Conservation (phyloP, 2,113 vertebrate genomes). For the Thomomys bottae region DNA sequence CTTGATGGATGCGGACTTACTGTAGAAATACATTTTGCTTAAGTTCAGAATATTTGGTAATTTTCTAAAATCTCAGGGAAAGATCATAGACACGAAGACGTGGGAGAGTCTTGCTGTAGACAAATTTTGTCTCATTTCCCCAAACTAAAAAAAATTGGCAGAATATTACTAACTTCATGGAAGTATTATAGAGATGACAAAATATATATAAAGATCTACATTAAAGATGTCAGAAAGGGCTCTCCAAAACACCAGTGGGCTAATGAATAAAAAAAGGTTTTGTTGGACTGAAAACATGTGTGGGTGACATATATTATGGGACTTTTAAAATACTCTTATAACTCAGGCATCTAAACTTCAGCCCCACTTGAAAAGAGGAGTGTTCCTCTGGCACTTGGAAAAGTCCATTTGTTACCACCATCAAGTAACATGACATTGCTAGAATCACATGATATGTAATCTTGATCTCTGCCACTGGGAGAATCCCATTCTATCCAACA, state of each 20-base stretch:
- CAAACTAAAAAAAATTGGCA: background rate
- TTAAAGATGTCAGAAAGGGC: background rate
- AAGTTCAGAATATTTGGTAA: background rate
- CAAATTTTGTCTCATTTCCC: background rate
- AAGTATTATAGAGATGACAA: background rate
- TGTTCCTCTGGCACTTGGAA: background rate
- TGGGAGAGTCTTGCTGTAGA: background rate
- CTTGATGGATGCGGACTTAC: background rate
- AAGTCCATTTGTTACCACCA: background rate
- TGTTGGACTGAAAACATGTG: background rate
- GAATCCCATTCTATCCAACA: background rate
- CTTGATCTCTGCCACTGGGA: background rate
- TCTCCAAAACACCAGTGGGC: background rate
- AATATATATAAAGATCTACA: background rate
- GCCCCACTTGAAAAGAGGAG: background rate
- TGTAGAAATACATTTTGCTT: background rate
- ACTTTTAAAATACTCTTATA: background rate
- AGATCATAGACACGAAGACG: background rate
- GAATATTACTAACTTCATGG: background rate
- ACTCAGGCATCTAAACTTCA: background rate
- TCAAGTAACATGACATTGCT: background rate
- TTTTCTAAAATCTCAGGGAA: background rate
- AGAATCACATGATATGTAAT: background rate
- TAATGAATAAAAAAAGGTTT: background rate
- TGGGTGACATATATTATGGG: background rate